Evolutionary conservation across 2,113 vertebrate species (phyloP), one percentile per base, ranked within the genome.

Genomic region (Halichoeres trimaculatus): DNA sequence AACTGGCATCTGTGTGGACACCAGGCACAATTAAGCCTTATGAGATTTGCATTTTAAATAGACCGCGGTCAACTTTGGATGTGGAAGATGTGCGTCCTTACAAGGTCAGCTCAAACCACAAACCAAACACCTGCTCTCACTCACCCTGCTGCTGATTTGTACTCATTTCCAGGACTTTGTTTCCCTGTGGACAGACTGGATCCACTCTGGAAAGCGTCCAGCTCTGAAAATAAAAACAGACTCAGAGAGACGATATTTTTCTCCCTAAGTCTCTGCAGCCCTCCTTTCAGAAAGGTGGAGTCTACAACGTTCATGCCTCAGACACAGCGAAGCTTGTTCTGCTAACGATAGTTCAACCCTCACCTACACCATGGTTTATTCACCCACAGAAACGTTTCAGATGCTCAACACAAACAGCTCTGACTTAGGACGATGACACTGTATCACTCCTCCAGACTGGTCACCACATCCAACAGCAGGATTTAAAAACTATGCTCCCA

Each of bases 1-100:
- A 73, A 20, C 17, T 54, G 38, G n/a, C n/a, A n/a, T n/a, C n/a
- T n/a, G n/a, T n/a, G n/a, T n/a, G n/a, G 54, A 53, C 52, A 54
- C 30, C 22, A n/a, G 38, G 59, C 10, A 26, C 62, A 77, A 38
- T 80, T 76, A 77, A 43, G 38, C 35, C 58, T 74, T 19, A 76
- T 60, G 57, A 64, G 69, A 67, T 82, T 85, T 58, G 43, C 56
- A n/a, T 50, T 47, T 48, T 43, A 16, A 60, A 70, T 60, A 68
- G 50, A 66, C 50, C 58, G 58, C 51, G 36, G 51, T 64, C 56
- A 8, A 47, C 70, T 66, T 65, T 23, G 4, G 10, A 4, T 16
- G 40, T 35, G 24, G 0, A 9, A n/a, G 19, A 48, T 48, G 14
- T 45, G 8, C 9, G 11, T 61, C 22, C 4, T 51, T 43, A 34